Evolutionary conservation across 1,140 invertebrate species (phyloP), one percentile per base, ranked within the genome.

Genomic region (Diabrotica virgifera): DNA sequence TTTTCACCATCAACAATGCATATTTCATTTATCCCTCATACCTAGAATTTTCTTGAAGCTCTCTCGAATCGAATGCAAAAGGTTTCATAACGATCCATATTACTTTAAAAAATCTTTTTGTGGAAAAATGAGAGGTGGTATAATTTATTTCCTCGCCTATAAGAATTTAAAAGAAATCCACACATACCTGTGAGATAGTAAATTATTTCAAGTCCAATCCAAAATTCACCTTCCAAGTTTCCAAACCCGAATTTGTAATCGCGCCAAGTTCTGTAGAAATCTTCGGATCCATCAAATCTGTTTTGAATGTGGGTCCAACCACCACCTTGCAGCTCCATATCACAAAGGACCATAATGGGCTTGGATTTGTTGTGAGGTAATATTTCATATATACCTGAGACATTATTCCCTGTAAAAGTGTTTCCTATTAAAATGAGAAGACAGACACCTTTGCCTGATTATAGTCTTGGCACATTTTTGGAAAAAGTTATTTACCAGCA

Each of bases 251-350:
- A 59, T 66, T 81, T 85, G 70, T 89, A 90, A 50, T 89, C 86
- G 0, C 76, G 60, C 87, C 87, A 89, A 52, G 80, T 79, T 63
- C 84, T 81, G 64, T 82, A 83, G 70, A 90, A 90, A 67, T 86
- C 85, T 67, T 86, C 81, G 5, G 83, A 80, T 0, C 87, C 87
- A 62, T 86, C 82, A 60, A 79, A 83, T 46, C 88, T 81, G 63
- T 85, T 86, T 76, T 88, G 83, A 58, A 89, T 78, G 64, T 80
- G 82, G 37, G 84, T 86, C 88, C 88, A 89, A 9, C 85, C 86
- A 0, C 87, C 86, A 7, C 74, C 63, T 50, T 70, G 63, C 6
- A 82, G 82, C 11, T 79, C 80, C 72, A 86, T 81, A 37, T 88
- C 85, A 71, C 88, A 89, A n/a, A 82, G 78, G n/a, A 84, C 86